A percentile compares a stretch with the other conserved stretches of the same genome.
Evolutionary conservation across 2,888 invertebrate genomes (phyloP).

Genomic region (Sclerodermus sp.): DNA sequence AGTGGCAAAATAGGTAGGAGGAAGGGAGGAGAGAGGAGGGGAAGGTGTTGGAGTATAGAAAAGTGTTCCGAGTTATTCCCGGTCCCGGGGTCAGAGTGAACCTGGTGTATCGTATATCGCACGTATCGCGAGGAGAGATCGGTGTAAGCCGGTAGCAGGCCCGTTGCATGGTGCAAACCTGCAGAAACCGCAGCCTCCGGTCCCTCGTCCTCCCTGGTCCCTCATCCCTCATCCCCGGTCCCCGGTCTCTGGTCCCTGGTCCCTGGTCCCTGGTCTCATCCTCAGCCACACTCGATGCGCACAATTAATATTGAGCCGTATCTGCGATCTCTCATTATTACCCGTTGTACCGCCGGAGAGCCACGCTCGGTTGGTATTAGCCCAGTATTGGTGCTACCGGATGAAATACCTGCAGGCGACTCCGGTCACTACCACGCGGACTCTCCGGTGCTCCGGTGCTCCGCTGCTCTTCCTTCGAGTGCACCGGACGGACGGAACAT

Average conservation of each 20-base stretch:
- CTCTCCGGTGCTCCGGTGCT: background rate
- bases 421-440: background rate
- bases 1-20: too few species aligned
- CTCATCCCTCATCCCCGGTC: constrained; percentile 13
- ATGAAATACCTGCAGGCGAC: too few species aligned
- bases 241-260: constrained; percentile 20
- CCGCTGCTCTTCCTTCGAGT: too few species aligned
- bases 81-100: constrained; percentile 17
- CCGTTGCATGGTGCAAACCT: too few species aligned
- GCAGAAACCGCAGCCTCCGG: constrained; percentile 8
- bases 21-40: too few species aligned
- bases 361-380: too few species aligned
- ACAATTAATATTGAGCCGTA: constrained; percentile 56
- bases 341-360: constrained; percentile 28
- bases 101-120: constrained; percentile 44
- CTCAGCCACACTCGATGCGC: constrained; percentile 43
- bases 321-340: constrained; percentile 58
- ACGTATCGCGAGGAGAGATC: constrained; percentile 49
- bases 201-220: constrained; percentile 19
- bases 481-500: too few species aligned
- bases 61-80: too few species aligned
- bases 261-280: constrained; percentile 11
- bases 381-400: too few species aligned
- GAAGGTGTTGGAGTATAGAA: too few species aligned
- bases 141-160: constrained; percentile 51